phyloP scores from a whole-genome alignment of 2,888 invertebrate genomes.

The Cheilosia variabilis region DNA sequence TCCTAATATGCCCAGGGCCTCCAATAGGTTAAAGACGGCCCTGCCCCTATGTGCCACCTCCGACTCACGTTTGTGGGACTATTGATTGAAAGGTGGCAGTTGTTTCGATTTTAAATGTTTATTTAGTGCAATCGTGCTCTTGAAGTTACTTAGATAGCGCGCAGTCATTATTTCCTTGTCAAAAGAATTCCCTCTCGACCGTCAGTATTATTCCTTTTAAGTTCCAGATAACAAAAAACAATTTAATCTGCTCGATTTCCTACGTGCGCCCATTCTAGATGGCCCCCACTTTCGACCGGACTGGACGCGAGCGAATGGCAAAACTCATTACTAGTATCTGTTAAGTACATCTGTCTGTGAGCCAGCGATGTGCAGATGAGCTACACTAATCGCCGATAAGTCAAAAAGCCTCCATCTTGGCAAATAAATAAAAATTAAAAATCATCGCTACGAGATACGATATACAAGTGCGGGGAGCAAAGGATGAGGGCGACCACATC shows the following conservation, averaged over 20 bases:
- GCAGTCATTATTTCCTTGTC: too few relatives aligned
- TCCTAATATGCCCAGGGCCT: too few relatives aligned
- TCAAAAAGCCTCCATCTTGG: conserved; percentile 33
- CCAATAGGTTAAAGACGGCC: too few relatives aligned
- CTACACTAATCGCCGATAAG: conserved; percentile 41
- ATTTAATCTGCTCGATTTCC: conserved; percentile 21
- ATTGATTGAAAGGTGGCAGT: too few relatives aligned
- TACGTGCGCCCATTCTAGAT: background rate
- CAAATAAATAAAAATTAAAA: conserved; percentile 50
- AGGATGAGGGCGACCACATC: background rate
- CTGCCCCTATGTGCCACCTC: too few relatives aligned
- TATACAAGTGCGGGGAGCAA: too few relatives aligned
- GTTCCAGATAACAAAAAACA: conserved; percentile 9
- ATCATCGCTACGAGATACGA: conserved; percentile 1
- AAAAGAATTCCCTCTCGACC: too few relatives aligned
- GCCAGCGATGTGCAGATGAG: conserved; percentile 27
- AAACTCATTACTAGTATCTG: conserved; percentile 66
- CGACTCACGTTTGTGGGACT: too few relatives aligned
- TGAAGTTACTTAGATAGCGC: too few relatives aligned
- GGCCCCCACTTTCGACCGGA: background rate
- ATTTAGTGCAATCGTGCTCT: too few relatives aligned
- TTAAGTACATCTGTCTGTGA: conserved; percentile 63
- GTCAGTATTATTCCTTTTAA: too few relatives aligned
- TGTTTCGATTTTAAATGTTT: too few relatives aligned
- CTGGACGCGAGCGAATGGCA: conserved; percentile 32